These are phyloP conservation scores for Stomatorhinus walkeri DNA, from an alignment of 2,797 vertebrate species.

Conservation along the genomic window DNA sequence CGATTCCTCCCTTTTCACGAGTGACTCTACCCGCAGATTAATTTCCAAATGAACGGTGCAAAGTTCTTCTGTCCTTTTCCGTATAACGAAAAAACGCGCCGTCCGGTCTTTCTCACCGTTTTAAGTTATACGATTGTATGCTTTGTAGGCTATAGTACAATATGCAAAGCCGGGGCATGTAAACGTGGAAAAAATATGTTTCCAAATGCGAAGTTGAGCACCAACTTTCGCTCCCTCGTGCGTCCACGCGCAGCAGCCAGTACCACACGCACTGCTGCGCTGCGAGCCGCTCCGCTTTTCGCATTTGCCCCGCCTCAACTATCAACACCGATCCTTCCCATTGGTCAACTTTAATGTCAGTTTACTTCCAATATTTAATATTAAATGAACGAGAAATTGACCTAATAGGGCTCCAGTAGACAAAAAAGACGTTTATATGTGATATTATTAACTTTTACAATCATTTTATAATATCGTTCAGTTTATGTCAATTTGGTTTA, in stretches of 20 bases:
- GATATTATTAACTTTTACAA: neutral
- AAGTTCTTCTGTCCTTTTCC: conserved; percentile 18
- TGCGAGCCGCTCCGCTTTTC: neutral
- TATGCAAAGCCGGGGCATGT: neutral
- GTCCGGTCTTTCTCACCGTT: neutral
- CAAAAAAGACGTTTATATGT: neutral
- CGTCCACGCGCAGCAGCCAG: neutral
- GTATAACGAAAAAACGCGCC: neutral
- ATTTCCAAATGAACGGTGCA: conserved; percentile 8
- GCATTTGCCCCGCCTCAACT: conserved; percentile 24
- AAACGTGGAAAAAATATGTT: conserved; percentile 6
- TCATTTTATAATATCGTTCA: neutral
- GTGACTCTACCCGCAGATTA: conserved; percentile 5
- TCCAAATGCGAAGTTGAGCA: conserved; percentile 14
- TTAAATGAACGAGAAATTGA: neutral
- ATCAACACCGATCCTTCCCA: neutral
- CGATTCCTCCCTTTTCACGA: neutral
- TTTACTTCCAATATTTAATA: conserved; percentile 17
- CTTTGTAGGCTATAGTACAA: neutral
- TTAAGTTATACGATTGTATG: neutral
- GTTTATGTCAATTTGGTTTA: neutral
- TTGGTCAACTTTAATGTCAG: conserved; percentile 15
- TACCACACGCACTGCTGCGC: neutral
- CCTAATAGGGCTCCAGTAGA: neutral
- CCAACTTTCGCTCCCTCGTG: conserved; percentile 11